Evolutionary conservation across 2,797 vertebrate species (phyloP).

Genomic region (Botia kubotai): DNA sequence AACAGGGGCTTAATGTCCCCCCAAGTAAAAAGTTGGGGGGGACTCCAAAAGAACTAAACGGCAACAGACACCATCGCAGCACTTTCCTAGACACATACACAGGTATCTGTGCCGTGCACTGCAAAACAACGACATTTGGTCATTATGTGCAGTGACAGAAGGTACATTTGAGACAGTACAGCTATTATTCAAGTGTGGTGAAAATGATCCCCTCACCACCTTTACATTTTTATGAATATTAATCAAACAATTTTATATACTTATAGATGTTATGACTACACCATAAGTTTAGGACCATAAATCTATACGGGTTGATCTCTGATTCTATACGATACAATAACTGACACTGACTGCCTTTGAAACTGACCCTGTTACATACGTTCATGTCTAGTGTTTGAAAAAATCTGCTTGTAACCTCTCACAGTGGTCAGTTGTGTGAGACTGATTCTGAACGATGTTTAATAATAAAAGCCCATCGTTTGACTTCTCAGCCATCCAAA

Average conservation of each 20-base stretch:
- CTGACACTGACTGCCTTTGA: not conserved
- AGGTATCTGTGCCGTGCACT: not conserved
- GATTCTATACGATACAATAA: too few species aligned
- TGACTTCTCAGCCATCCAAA: constrained; percentile 17
- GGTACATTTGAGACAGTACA: not conserved
- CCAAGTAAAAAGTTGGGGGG: not conserved
- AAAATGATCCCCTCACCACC: too few species aligned
- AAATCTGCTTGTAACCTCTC: not conserved
- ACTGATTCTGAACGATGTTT: constrained; percentile 8
- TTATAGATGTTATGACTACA: not conserved
- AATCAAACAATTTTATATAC: not conserved
- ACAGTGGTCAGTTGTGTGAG: constrained; percentile 8
- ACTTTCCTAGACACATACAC: constrained; percentile 2
- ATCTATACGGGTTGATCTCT: too few species aligned
- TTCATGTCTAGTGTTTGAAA: not conserved
- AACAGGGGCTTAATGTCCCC: not conserved
- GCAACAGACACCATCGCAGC: not conserved
- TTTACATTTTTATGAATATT: not conserved
- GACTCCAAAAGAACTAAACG: not conserved
- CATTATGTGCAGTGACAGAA: not conserved
- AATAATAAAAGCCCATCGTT: not conserved
- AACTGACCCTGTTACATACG: not conserved
- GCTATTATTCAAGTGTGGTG: too few species aligned
- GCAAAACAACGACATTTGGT: not conserved
- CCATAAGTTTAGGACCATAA: too few species aligned